Percentiles rank a stretch among this genome's conserved stretches.
These are phyloP conservation scores for Alectoris magna DNA, from an alignment of 2,797 vertebrate species.

Conservation along the genomic window DNA sequence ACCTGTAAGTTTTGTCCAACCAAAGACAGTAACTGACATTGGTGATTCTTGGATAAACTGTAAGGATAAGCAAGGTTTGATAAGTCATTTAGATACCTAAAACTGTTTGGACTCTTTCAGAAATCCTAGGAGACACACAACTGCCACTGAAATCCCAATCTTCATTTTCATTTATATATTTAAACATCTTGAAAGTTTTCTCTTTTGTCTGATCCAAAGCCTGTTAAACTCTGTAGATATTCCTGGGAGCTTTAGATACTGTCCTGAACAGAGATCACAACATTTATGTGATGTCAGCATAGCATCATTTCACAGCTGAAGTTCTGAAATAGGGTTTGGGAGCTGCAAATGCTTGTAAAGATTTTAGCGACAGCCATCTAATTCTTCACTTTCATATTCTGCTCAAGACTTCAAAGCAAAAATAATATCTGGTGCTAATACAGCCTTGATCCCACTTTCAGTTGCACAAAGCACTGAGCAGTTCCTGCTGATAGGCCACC, in stretches of 20 bases:
- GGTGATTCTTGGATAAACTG: neutral
- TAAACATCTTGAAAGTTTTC: neutral
- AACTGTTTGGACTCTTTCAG: neutral
- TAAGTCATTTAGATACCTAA: neutral
- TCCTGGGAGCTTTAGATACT: neutral
- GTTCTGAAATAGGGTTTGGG: slow-evolving; percentile 1
- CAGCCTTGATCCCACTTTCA: neutral
- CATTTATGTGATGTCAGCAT: neutral
- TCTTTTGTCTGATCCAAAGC: neutral
- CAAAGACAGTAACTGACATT: neutral
- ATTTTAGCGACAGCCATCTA: neutral
- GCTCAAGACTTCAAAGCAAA: slow-evolving; percentile 31
- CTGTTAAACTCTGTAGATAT: neutral
- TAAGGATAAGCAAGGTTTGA: neutral
- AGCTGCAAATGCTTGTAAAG: neutral
- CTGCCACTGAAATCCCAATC: neutral
- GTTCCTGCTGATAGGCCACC: neutral
- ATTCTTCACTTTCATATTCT: slow-evolving; percentile 25
- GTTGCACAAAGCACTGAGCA: neutral
- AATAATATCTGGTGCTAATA: neutral
- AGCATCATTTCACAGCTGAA: slow-evolving; percentile 30
- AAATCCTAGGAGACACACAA: neutral
- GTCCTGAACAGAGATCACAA: slow-evolving; percentile 13
- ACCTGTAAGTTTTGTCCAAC: neutral
- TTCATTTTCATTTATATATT: neutral